Base-by-base conservation (phyloP, 2,113 vertebrate species). In the Megaptera novaeangliae region DNA sequence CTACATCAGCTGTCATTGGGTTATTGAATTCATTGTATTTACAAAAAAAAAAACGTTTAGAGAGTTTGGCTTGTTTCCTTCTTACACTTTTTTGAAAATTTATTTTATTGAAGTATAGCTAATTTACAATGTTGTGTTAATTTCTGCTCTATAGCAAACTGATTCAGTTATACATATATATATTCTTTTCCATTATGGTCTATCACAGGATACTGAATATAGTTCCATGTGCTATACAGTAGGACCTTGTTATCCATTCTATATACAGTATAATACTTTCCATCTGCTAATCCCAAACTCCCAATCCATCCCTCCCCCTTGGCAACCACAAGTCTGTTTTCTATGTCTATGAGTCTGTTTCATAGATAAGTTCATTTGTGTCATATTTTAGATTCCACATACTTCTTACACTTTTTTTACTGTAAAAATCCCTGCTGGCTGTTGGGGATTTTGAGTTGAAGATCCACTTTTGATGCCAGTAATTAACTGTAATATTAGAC, bases 1-100 rank as follows among this genome's bases (percentile, higher is more conserved):
- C 44, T 78, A 52, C 27, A 69, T 61, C 74, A 66, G 74, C 18
- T 91, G 5, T 86, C 57, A 87, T 23, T 66, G 80, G 27, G 74
- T 95, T 96, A 14, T 39, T 90, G n/a, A 92, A 92, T 75, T 61
- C 68, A 63, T 78, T 57, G 36, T 36, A 91, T 72, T 85, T 64
- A 71, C 23, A 36, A 36, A 75, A 36, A 63, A 63, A 44, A 80
- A 17, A 49, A 46, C 46, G n/a, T 52, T 84, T 77, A 46, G 29
- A 82, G 52, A 83, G 9, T 84, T 78, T 78, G 3, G 5, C 6
- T 80, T 91, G 68, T 94, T 95, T 75, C 68, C 10, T 89, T 69
- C 34, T 59, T 84, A 69, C 7, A 71, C 8, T 49, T 85, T 8
- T 12, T 12, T 3, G 31, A 5, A 34, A 11, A 2, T 2, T 49